These are phyloP conservation scores for Melitaea cinxia DNA, from an alignment of 1,140 invertebrate species.

Conservation along the genomic window DNA sequence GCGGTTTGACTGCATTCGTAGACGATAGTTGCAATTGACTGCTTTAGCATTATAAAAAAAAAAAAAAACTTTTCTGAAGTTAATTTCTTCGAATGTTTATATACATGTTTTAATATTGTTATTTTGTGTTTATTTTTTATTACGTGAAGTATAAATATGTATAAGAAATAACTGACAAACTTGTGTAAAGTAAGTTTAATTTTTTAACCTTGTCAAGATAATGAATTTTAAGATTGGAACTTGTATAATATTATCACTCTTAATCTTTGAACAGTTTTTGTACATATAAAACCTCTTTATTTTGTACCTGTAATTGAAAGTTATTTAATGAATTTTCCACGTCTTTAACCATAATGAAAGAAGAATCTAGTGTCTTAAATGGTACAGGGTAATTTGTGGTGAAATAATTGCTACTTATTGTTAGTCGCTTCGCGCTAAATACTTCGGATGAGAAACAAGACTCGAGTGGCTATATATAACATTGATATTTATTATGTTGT, in stretches of 20 bases:
- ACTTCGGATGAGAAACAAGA: neutral
- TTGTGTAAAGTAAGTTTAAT: neutral
- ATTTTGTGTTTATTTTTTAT: neutral
- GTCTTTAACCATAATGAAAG: neutral
- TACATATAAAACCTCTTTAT: too few species aligned
- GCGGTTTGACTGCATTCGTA: neutral
- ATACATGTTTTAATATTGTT: neutral
- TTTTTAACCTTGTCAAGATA: neutral
- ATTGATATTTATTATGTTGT: slow-evolving; percentile 4
- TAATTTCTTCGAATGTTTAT: neutral
- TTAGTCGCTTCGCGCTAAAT: slow-evolving; percentile 9
- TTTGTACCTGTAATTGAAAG: too few species aligned
- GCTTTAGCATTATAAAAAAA: neutral
- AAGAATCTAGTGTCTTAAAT: neutral
- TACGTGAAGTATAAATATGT: neutral
- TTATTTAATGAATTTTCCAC: neutral
- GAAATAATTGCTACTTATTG: slow-evolving; percentile 27
- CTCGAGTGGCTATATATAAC: neutral
- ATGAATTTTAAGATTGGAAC: neutral
- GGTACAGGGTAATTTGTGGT: slow-evolving; percentile 19
- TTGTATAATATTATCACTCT: too few species aligned
- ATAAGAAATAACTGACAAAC: neutral
- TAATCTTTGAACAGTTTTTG: too few species aligned
- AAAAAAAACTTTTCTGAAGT: neutral
- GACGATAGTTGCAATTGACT: neutral